Evolutionary conservation across 2,797 vertebrate genomes (phyloP), one percentile per base, ranked within the genome.

Genomic region (Acanthurus tractus): DNA sequence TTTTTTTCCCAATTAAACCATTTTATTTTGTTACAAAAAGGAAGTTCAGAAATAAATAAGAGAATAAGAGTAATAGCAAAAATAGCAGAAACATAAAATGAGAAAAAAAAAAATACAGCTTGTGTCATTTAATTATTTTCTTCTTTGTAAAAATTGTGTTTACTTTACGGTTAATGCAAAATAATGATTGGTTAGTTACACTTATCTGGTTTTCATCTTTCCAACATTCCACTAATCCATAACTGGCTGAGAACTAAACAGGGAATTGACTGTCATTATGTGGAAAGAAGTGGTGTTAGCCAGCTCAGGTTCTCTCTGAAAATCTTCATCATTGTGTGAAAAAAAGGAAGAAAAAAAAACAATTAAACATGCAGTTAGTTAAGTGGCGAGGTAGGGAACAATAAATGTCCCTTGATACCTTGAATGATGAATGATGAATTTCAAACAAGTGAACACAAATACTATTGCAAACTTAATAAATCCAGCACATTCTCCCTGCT

Each of bases 281-380:
- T 88, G 61, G 62, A 81, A 67, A 79, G 63, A 77, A 76, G 73
- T 58, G 82, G 80, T 67, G 66, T 90, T 58, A 86, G 74, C 82
- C 72, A 78, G 85, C 86, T 86, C 67, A 50, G 80, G 65, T 70
- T 87, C 75, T 68, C 76, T 68, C 48, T 20, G 67, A 89, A 88
- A 91, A 91, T 84, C 58, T 73, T 82, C 77, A 89, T 74, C 61
- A 90, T 79, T 76, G 69, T 88, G 69, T 74, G 59, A 84, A 29
- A 29, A 29, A 29, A 4, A 29, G n/a, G n/a, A n/a, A n/a, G n/a
- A 29, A 29, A 29, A 2, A 86, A 82, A 82, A 68, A 88, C 79
- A 91, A 91, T 85, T 90, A 89, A 90, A 88, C 72, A 86, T 72
- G 88, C 89, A 90, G 84, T 91, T 91, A 91, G 79, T 89, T 92